phyloP scores from a whole-genome alignment of 2,888 invertebrate genomes.

The Drosophila austrosaltans region DNA sequence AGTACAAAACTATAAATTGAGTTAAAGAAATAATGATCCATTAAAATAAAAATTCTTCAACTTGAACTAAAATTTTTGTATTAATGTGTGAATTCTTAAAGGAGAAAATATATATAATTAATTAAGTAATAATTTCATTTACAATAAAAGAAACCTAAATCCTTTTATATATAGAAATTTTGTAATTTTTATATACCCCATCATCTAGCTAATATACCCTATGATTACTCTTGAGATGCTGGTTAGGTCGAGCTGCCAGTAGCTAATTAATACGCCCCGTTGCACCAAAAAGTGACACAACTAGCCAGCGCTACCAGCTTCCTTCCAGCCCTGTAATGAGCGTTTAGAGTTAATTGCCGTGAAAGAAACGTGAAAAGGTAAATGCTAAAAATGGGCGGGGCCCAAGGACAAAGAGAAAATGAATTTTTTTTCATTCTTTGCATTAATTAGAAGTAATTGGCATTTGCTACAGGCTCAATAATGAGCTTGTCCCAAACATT shows the following conservation, averaged over 20 bases:
- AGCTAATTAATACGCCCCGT: constrained; percentile 78
- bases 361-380: constrained; percentile 55
- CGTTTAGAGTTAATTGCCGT: constrained; percentile 78
- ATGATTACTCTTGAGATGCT: constrained; percentile 10
- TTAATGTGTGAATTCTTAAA: too few relatives aligned
- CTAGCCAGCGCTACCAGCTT: constrained; percentile 37
- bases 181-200: too few relatives aligned
- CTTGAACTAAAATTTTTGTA: too few relatives aligned
- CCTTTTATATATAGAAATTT: too few relatives aligned
- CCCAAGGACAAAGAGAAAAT: constrained; percentile 48
- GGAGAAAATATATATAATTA: too few relatives aligned
- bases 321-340: constrained; percentile 69
- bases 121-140: too few relatives aligned
- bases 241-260: constrained; percentile 58
- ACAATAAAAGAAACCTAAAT: too few relatives aligned
- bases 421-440: constrained; percentile 33
- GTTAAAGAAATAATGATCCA: too few relatives aligned
- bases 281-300: constrained; percentile 61
- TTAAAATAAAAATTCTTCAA: too few relatives aligned
- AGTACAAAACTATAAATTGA: too few relatives aligned
- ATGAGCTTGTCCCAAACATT: constrained; percentile 56
- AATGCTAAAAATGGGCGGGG: constrained; percentile 32
- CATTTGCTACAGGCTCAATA: constrained; percentile 51
- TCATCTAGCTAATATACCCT: background rate
- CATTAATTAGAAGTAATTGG: constrained; percentile 77